Percentiles rank a stretch among this genome's conserved stretches.
Conservation (phyloP, 2,113 vertebrate species). For the Telmatochromis brachygnathus region DNA sequence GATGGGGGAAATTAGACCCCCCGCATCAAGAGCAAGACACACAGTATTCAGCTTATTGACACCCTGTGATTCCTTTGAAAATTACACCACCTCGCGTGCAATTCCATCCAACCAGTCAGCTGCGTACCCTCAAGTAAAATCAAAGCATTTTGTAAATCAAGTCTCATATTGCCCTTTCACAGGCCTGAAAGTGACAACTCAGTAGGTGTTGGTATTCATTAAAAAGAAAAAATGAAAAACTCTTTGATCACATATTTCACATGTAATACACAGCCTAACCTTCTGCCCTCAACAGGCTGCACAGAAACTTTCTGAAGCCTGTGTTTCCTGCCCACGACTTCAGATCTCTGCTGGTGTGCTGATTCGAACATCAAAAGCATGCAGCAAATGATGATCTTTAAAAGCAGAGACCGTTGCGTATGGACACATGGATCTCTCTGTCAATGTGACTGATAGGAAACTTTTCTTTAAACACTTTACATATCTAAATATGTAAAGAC, state of each 20-base stretch:
- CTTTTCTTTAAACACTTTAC: background rate
- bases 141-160: background rate
- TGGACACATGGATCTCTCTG: background rate
- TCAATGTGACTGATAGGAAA: background rate
- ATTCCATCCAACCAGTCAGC: background rate
- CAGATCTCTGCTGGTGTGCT: background rate
- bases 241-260: background rate
- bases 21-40: background rate
- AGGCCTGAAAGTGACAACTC: background rate
- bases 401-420: background rate
- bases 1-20: background rate
- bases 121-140: background rate
- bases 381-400: background rate
- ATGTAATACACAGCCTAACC: background rate
- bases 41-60: background rate
- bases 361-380: background rate
- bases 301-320: background rate
- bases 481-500: background rate
- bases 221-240: background rate
- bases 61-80: background rate
- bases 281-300: background rate
- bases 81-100: background rate
- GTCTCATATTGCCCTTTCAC: background rate
- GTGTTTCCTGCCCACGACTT: background rate
- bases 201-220: background rate